phyloP scores from a whole-genome alignment of 2,113 vertebrate species.

The Pardalotus punctatus region DNA sequence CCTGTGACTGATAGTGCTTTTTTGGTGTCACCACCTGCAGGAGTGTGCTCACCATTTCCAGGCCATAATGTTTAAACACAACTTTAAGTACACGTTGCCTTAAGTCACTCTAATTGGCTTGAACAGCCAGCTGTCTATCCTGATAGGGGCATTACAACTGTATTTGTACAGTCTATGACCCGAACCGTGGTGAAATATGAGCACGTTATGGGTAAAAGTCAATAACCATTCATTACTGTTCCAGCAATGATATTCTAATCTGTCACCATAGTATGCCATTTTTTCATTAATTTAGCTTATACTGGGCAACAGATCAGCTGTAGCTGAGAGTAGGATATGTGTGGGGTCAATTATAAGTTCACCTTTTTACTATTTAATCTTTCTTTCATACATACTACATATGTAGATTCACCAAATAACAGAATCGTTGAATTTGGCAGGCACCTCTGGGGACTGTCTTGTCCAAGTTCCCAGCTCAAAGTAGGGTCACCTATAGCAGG shows the following conservation, averaged over 20 bases:
- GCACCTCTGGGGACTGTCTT: not conserved
- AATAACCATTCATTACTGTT: not conserved
- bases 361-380: not conserved
- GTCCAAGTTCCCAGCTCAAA: not conserved
- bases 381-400: not conserved
- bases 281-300: not conserved
- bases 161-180: not conserved
- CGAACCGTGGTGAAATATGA: not conserved
- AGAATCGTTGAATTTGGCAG: not conserved
- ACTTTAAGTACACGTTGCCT: constrained; percentile 44
- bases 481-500: not conserved
- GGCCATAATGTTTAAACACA: not conserved
- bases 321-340: not conserved
- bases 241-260: not conserved
- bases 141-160: not conserved
- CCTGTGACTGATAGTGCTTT: constrained; percentile 12
- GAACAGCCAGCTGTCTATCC: not conserved
- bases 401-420: not conserved
- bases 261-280: not conserved
- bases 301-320: not conserved
- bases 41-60: not conserved
- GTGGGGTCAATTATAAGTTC: not conserved
- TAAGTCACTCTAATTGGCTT: not conserved
- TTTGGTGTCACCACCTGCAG: constrained; percentile 6
- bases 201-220: not conserved